phyloP scores from a whole-genome alignment of 2,888 invertebrate genomes.

The Scrobipalpa costella region DNA sequence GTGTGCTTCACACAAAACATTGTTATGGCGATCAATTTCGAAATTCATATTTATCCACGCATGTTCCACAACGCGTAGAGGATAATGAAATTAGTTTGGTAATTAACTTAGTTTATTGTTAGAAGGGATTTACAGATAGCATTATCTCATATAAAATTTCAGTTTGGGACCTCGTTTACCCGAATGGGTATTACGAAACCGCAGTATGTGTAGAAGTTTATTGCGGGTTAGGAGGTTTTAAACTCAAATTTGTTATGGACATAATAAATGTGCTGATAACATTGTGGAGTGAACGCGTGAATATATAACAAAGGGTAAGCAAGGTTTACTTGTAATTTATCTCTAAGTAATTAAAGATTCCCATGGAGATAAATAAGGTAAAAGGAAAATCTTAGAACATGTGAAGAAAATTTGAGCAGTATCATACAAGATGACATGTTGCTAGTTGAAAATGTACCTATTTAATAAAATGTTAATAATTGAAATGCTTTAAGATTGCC shows the following conservation, averaged over 20 bases:
- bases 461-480: no score
- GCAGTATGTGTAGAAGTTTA: constrained; percentile 41
- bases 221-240: constrained; percentile 17
- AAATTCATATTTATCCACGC: constrained; percentile 31
- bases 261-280: constrained; percentile 20
- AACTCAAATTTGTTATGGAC: constrained; percentile 12
- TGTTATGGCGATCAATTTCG: constrained; percentile 32
- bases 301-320: not conserved
- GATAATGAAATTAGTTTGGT: constrained; percentile 66
- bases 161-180: constrained; percentile 47
- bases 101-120: constrained; percentile 63
- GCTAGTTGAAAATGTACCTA: no score
- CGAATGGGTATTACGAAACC: constrained; percentile 41
- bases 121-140: constrained; percentile 57
- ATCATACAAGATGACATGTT: no score
- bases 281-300: not conserved
- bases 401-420: no score
- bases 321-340: not conserved
- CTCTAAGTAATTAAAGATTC: no score
- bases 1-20: constrained; percentile 25
- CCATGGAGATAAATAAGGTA: no score
- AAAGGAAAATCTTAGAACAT: no score
- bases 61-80: constrained; percentile 24
- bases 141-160: constrained; percentile 53
- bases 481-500: no score